These are phyloP conservation scores for Eucera pruinosa DNA, from an alignment of 2,888 invertebrate species.

Conservation along the genomic window DNA sequence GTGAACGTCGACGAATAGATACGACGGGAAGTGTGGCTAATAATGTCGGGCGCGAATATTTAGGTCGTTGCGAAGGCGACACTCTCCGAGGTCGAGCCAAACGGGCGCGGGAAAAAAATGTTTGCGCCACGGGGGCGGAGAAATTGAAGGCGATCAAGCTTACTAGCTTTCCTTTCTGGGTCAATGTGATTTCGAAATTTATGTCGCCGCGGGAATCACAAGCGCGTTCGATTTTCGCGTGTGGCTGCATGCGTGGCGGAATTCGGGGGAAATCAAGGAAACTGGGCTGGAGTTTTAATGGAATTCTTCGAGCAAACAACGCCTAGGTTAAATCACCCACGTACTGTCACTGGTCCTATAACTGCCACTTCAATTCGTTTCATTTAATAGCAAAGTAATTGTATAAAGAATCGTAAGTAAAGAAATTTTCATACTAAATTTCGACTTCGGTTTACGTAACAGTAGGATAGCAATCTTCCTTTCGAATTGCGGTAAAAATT, in stretches of 20 bases:
- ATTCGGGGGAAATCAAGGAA: slow-evolving; percentile 8
- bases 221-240: slow-evolving; percentile 19
- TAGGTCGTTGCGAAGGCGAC: slow-evolving; percentile 23
- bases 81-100: slow-evolving; percentile 1
- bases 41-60: slow-evolving; percentile 47
- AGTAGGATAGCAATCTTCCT: no score
- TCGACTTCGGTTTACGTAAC: no score
- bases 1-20: no score
- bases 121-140: neutral
- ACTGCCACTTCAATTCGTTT: no score
- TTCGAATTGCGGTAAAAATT: no score
- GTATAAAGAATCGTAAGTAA: no score
- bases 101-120: slow-evolving; percentile 17
- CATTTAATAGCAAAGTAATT: no score
- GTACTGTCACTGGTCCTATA: no score
- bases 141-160: slow-evolving; percentile 36
- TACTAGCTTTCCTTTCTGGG: slow-evolving; percentile 38
- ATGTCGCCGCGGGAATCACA: slow-evolving; percentile 16
- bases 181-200: slow-evolving; percentile 48
- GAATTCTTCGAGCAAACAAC: neutral
- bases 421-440: no score
- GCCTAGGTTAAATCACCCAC: no score
- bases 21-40: slow-evolving; percentile 19
- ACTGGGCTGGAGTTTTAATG: neutral
- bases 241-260: slow-evolving; percentile 5